Evolutionary conservation across 2,113 vertebrate genomes (phyloP), one percentile per base, ranked within the genome.

Genomic region (Onychorhynchus coronatus): DNA sequence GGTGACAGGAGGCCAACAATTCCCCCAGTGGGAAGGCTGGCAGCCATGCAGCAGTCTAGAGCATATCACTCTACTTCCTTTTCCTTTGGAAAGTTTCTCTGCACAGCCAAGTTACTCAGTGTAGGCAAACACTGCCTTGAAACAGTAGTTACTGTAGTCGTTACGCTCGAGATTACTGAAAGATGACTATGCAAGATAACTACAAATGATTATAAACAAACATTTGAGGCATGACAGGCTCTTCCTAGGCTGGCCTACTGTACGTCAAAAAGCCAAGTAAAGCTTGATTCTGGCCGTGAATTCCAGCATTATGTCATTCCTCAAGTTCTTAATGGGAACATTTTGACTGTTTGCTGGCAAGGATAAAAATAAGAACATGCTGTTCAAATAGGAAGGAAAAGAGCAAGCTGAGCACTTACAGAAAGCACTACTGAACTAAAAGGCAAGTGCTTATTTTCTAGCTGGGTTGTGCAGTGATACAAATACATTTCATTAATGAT

Each of bases 171-270:
- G 85, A 92, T 78, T 71, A 89, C 85, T 58, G 76, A 67, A 89
- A 80, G 88, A 95, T 93, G 88, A 96, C 91, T 91, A 35, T 8
- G 37, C 80, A 68, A 96, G 92, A 89, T 89, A 94, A 68, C 79
- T 62, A 65, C 80, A 93, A 96, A 72, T 66, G 3, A 89, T 22
- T 73, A 87, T 72, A 89, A 94, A 85, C 73, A 95, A 95, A 92
- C 66, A 86, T 85, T 31, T 71, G 30, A 95, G 70, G 73, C 62
- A 81, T 31, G 86, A 87, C 65, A 58, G 53, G 73, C 66, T 79
- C 61, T 89, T 93, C 85, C 80, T 72, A 93, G 70, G 65, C 73
- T 81, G 61, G 56, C 65, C 73, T 85, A 90, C 58, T 76, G 63
- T 80, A 93, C 5, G 0, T 85, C 91, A 85, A 79, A 41, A 59